Evolutionary conservation across 2,797 vertebrate species (phyloP), one percentile per base, ranked within the genome.

Genomic region (Eurystomus glaucurus): DNA sequence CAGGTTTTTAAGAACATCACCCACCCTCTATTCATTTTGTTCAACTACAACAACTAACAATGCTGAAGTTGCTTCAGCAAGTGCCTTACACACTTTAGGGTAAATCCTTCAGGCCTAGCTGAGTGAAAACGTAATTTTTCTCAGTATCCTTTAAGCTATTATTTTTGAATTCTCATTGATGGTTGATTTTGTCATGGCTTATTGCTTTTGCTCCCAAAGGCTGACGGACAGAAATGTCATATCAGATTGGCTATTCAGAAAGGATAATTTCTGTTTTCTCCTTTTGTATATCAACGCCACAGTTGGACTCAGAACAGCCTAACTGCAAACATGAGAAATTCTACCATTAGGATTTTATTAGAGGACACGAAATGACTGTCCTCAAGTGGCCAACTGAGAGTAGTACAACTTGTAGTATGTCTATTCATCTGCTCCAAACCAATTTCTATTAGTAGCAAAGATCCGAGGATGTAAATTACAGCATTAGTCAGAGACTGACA

Each of bases 291-390:
- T 77, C 28, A 50, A 0, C 14, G 48, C 10, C 51, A 33, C 14
- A 23, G 28, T 35, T 43, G 14, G 50, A 12, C 39, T 57, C 22
- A 13, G 64, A 77, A 2, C 31, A 62, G 26, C 45, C 14, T 2
- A 17, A 43, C 26, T 62, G 48, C 71, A 13, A 16, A 4, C 14
- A 1, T 6, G 33, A 45, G 68, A 41, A 87, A 60, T 9, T 26
- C 48, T 46, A 5, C 25, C 4, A 4, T 2, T 23, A 15, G 11
- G 14, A 9, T 77, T 72, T 89, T 52, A 26, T 52, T 78, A 41
- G 60, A 31, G 77, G 55, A 85, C 58, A 84, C 48, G 93, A 68
- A 89, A 84, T 80, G 55, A 41, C 89, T 97, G 97, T 96, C 96
- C 92, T 96, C 97, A 86, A 21, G 97, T 85, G 97, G 97, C 76